These are phyloP conservation scores for Scatophagus argus DNA, from an alignment of 2,113 vertebrate genomes.

Conservation along the genomic window DNA sequence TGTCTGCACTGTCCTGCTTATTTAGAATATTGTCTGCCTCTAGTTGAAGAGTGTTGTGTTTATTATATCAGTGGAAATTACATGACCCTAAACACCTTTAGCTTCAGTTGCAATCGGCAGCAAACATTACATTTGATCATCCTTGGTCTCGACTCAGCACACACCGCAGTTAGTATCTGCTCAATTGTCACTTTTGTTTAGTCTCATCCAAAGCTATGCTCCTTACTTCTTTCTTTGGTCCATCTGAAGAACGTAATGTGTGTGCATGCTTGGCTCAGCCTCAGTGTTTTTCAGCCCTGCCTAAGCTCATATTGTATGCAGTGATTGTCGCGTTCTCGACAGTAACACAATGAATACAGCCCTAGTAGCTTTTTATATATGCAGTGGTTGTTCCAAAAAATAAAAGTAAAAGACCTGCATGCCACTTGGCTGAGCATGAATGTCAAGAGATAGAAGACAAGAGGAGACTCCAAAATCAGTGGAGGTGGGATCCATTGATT, in stretches of 20 bases:
- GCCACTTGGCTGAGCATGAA: slow-evolving; percentile 52
- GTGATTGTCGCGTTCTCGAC: slow-evolving; percentile 48
- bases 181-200: slow-evolving; percentile 46
- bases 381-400: slow-evolving; percentile 63
- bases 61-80: slow-evolving; percentile 34
- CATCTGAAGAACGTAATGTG: slow-evolving; percentile 22
- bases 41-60: slow-evolving; percentile 27
- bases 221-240: slow-evolving; percentile 36
- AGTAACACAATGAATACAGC: slow-evolving; percentile 47
- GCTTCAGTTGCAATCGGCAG: neutral
- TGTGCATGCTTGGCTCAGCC: slow-evolving; percentile 29
- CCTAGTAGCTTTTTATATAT: slow-evolving; percentile 63
- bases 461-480: slow-evolving; percentile 53
- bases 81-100: neutral
- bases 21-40: slow-evolving; percentile 26
- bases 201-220: slow-evolving; percentile 33
- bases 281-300: slow-evolving; percentile 46
- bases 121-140: slow-evolving; percentile 5
- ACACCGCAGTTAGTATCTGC: neutral
- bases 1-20: slow-evolving; percentile 35
- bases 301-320: slow-evolving; percentile 59
- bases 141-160: slow-evolving; percentile 1
- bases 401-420: slow-evolving; percentile 7
- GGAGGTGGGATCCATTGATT: slow-evolving; percentile 52
- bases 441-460: slow-evolving; percentile 44